A percentile compares a stretch with the other conserved stretches of the same genome.
phyloP scores from a whole-genome alignment of 2,888 invertebrate genomes.

The Agrotis clavis region DNA sequence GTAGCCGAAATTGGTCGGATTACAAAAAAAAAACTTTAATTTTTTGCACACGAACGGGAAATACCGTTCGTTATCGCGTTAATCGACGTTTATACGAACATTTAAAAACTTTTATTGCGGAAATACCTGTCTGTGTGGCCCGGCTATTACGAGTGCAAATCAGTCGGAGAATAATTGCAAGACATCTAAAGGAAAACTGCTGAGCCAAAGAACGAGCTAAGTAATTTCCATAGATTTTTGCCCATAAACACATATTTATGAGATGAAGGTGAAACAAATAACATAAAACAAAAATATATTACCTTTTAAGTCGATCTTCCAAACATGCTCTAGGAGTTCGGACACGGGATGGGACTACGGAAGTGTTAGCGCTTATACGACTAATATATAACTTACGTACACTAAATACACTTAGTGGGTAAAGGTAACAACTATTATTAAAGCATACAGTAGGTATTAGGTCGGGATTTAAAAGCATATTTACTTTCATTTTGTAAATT shows the following conservation, averaged over 20 bases:
- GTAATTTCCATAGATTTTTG: too few relatives aligned
- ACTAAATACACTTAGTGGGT: conserved; percentile 69
- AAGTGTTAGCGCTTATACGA: conserved; percentile 68
- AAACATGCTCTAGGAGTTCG: conserved; percentile 85
- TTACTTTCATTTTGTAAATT: not conserved
- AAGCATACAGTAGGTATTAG: conserved; percentile 72
- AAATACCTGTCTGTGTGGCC: too few relatives aligned
- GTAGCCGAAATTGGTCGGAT: too few relatives aligned
- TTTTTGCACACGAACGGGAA: too few relatives aligned
- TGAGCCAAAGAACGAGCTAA: too few relatives aligned
- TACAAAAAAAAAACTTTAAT: too few relatives aligned
- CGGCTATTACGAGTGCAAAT: too few relatives aligned
- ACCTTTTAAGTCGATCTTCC: conserved; percentile 87
- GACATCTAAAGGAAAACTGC: too few relatives aligned
- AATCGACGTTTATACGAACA: too few relatives aligned
- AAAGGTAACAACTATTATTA: conserved; percentile 76
- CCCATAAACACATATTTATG: conserved; percentile 48
- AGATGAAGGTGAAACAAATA: conserved; percentile 67
- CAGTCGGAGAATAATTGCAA: too few relatives aligned
- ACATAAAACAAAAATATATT: conserved; percentile 80
- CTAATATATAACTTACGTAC: conserved; percentile 64
- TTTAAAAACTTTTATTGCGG: too few relatives aligned
- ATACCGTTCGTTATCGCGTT: too few relatives aligned
- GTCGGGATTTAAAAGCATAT: conserved; percentile 40
- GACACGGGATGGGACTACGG: conserved; percentile 74